Conservation (phyloP, 2,113 vertebrate genomes). For the Noctilio leporinus region DNA sequence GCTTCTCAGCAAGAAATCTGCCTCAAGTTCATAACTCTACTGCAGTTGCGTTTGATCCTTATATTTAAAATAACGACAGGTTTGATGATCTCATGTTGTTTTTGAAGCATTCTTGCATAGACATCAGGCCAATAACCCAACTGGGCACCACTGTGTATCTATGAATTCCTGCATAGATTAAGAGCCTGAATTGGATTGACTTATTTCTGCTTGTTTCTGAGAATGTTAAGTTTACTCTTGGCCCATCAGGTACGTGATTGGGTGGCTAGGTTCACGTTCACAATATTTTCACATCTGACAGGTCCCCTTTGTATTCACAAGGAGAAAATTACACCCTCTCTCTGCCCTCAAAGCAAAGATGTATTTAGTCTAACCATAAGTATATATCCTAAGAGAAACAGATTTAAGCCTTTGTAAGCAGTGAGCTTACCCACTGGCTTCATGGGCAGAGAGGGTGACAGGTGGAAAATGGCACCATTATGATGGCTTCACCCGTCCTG, state of each 20-base stretch:
- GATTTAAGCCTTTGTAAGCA: neutral
- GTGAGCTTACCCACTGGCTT: neutral
- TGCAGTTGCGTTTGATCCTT: neutral
- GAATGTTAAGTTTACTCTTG: neutral
- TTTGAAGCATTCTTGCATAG: neutral
- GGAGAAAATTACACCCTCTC: neutral
- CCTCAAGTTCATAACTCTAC: neutral
- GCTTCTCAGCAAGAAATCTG: constrained; percentile 42
- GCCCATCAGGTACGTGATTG: neutral
- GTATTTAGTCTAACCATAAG: neutral
- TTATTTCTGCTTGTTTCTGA: neutral
- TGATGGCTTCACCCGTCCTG: neutral
- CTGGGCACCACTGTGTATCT: neutral
- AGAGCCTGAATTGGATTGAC: neutral
- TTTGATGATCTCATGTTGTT: neutral
- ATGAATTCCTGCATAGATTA: neutral
- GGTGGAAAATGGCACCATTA: neutral
- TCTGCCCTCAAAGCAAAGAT: neutral
- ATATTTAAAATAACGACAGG: constrained; percentile 23
- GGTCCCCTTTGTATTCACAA: neutral
- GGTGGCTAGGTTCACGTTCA: neutral
- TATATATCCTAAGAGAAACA: neutral
- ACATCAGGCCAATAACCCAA: constrained; percentile 5
- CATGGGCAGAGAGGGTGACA: neutral
- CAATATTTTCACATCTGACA: neutral